phyloP scores from a whole-genome alignment of 2,888 invertebrate species.

The Neria commutata region DNA sequence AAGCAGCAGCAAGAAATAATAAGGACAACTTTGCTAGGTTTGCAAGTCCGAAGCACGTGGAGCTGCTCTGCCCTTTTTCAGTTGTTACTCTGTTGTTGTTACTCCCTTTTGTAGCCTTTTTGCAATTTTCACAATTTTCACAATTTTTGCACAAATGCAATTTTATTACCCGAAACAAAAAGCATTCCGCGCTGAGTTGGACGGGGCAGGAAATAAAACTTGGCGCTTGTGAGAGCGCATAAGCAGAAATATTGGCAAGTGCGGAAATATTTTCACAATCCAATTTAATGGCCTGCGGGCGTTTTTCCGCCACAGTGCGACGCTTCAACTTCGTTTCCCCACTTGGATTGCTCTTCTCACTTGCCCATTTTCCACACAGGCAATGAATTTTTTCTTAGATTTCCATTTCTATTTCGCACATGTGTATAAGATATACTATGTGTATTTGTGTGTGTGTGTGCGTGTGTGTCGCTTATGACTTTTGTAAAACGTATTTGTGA shows the following conservation, averaged over 20 bases:
- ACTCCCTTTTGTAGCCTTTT: too few species aligned
- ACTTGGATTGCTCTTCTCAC: neutral
- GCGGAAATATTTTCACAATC: conserved; percentile 19
- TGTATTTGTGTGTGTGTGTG: conserved; percentile 2
- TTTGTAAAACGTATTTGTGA: conserved; percentile 7
- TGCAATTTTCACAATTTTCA: neutral
- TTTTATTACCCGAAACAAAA: conserved; percentile 10
- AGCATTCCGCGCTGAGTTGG: neutral
- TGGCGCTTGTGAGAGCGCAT: too few species aligned
- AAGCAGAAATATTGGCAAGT: conserved; percentile 1
- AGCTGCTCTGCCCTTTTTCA: too few species aligned
- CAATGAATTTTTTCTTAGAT: neutral
- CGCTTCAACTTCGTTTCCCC: neutral
- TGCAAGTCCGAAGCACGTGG: too few species aligned
- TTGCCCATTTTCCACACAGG: neutral
- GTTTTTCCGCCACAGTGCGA: conserved; percentile 8
- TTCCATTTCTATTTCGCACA: too few species aligned
- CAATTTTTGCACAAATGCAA: conserved; percentile 11
- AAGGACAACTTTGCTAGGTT: too few species aligned
- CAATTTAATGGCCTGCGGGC: conserved; percentile 18
- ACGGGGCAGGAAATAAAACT: neutral
- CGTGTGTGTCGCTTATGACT: conserved; percentile 12
- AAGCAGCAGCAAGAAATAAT: too few species aligned
- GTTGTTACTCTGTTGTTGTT: too few species aligned
- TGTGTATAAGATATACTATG: neutral